These are phyloP conservation scores for Agrotis ipsilon DNA, from an alignment of 2,888 invertebrate genomes.

Conservation along the genomic window DNA sequence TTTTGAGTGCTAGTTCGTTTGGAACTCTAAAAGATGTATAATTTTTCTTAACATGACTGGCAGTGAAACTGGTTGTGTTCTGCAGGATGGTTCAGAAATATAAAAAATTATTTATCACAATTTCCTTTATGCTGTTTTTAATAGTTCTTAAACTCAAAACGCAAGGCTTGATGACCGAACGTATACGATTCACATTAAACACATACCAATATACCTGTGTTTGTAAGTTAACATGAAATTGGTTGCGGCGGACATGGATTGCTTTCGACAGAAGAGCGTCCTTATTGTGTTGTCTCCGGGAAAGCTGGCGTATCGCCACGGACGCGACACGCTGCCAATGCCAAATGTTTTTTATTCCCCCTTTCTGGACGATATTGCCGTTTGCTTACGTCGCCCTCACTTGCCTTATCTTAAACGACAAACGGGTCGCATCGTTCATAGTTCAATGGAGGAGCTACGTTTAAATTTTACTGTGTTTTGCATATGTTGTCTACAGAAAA, in stretches of 20 bases:
- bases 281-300: constrained; percentile 87
- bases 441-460: constrained; percentile 40
- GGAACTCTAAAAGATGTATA: background rate
- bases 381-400: constrained; percentile 77
- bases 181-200: constrained; percentile 31
- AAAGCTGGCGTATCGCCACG: constrained; percentile 84
- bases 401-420: constrained; percentile 70
- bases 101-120: background rate
- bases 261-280: constrained; percentile 83
- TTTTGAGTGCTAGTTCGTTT: constrained; percentile 14
- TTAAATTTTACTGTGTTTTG: constrained; percentile 17
- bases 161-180: background rate
- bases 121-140: background rate
- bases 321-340: constrained; percentile 73
- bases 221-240: constrained; percentile 71
- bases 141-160: constrained; percentile 5
- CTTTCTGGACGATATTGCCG: constrained; percentile 82
- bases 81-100: background rate
- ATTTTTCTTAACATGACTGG: background rate
- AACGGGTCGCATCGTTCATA: constrained; percentile 44
- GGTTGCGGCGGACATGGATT: constrained; percentile 84
- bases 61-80: background rate
- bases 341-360: constrained; percentile 83
- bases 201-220: constrained; percentile 50
- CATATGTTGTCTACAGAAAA: background rate